Evolutionary conservation across 2,113 vertebrate genomes (phyloP), one percentile per base, ranked within the genome.

Genomic region (Edolisoma coerulescens): DNA sequence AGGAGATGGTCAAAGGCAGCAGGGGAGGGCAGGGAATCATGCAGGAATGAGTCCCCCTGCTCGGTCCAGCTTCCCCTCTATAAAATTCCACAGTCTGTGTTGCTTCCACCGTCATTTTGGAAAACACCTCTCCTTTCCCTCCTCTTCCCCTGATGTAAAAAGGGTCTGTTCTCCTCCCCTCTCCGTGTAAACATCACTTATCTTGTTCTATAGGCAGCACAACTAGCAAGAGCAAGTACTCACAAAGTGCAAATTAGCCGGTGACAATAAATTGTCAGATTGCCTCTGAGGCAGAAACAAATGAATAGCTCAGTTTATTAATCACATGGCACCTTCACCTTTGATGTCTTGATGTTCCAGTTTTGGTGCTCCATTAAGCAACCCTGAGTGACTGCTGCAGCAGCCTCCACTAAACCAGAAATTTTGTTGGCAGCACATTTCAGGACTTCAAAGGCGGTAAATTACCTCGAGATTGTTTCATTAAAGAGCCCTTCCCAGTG

Each of bases 291-390:
- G 97, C 96, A 78, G 71, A 97, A 97, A 97, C 97, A 92, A 96
- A 97, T 97, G 93, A 95, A 93, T 93, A 87, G 91, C 91, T 84
- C 73, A 45, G 92, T 96, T 97, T 97, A 95, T 98, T 98, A 98
- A 97, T 97, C 95, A 97, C 89, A 96, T 61, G 97, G 98, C 97
- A 98, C 97, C 96, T 97, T 97, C 94, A 89, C 93, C 97, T 98
- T 98, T 98, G 98, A 98, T 98, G 98, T 98, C 97, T 98, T 96
- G 97, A 96, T 95, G 97, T 97, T 98, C 98, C 97, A 96, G 98
- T 98, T 97, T 96, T 98, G 97, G 97, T 95, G 95, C 93, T 97
- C 84, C 39, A 96, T 95, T 98, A 97, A 96, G 96, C 97, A 96
- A 88, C 68, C 93, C 93, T 79, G 84, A 97, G 65, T 94, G 96